phyloP scores from a whole-genome alignment of 2,888 invertebrate genomes.

The Agonum fuliginosum region DNA sequence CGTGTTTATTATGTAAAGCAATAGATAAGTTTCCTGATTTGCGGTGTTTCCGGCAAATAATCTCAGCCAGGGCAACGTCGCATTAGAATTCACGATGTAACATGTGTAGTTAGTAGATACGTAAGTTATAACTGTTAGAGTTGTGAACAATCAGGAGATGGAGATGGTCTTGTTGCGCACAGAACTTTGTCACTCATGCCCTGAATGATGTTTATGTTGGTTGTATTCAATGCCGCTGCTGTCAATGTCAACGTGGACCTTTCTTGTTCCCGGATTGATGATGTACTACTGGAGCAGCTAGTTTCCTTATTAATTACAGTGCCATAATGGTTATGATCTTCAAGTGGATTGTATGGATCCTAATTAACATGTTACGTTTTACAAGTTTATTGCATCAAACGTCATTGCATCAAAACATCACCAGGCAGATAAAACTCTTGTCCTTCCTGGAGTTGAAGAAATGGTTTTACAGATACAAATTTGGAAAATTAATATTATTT shows the following conservation, averaged over 20 bases:
- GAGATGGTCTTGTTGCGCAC: background rate
- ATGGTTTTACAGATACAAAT: too few species aligned
- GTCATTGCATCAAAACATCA: too few species aligned
- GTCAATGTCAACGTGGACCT: background rate
- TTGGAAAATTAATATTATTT: too few species aligned
- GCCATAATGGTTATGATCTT: constrained; percentile 1
- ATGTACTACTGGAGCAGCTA: constrained; percentile 12
- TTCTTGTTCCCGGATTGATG: background rate
- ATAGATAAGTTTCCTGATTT: constrained; percentile 45
- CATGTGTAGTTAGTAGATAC: constrained; percentile 37
- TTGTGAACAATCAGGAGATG: constrained; percentile 18
- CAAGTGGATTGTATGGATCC: too few species aligned
- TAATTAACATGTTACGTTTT: too few species aligned
- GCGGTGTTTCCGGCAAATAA: constrained; percentile 41
- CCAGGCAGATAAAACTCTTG: too few species aligned
- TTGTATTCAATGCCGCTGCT: constrained; percentile 12
- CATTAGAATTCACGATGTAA: constrained; percentile 37
- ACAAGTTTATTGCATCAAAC: too few species aligned
- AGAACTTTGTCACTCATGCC: constrained; percentile 28
- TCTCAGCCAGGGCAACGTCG: constrained; percentile 23
- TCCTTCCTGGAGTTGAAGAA: too few species aligned
- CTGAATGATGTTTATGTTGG: constrained; percentile 38
- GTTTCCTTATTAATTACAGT: constrained; percentile 7
- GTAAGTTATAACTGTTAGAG: constrained; percentile 37
- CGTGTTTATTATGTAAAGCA: constrained; percentile 28